Evolutionary conservation across 2,797 vertebrate genomes (phyloP).

Genomic region (Chiroxiphia lanceolata): DNA sequence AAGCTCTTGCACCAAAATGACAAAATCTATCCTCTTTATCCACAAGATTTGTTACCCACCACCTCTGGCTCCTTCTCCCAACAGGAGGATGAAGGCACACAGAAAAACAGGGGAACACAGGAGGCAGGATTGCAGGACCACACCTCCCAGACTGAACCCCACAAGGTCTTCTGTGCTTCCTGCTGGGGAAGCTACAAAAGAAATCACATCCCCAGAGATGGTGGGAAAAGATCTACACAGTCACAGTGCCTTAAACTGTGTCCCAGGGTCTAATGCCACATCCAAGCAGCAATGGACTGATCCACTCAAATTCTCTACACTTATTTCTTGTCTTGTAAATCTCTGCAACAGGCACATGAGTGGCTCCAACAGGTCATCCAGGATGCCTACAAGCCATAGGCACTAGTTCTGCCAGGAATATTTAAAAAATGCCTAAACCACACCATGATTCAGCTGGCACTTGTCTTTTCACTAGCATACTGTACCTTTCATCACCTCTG

Average conservation of each 20-base stretch:
- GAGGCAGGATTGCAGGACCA: background rate
- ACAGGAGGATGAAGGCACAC: background rate
- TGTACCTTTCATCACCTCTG: background rate
- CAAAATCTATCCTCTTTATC: background rate
- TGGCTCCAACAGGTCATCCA: background rate
- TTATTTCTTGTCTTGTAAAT: background rate
- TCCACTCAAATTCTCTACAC: background rate
- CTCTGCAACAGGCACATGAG: background rate
- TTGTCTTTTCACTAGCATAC: background rate
- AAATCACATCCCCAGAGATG: background rate
- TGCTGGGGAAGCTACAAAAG: background rate
- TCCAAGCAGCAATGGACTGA: background rate
- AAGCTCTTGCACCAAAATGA: background rate
- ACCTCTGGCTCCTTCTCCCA: background rate
- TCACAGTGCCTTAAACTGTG: background rate
- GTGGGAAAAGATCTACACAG: fast-evolving
- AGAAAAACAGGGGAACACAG: background rate
- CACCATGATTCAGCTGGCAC: background rate
- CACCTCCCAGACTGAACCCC: background rate
- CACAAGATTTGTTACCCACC: background rate
- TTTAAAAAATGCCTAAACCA: background rate
- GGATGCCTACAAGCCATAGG: background rate
- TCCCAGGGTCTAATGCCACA: background rate
- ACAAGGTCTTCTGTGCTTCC: background rate
- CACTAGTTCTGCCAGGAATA: background rate